Evolutionary conservation across 2,888 invertebrate species (phyloP).

Genomic region (Sesia apiformis): DNA sequence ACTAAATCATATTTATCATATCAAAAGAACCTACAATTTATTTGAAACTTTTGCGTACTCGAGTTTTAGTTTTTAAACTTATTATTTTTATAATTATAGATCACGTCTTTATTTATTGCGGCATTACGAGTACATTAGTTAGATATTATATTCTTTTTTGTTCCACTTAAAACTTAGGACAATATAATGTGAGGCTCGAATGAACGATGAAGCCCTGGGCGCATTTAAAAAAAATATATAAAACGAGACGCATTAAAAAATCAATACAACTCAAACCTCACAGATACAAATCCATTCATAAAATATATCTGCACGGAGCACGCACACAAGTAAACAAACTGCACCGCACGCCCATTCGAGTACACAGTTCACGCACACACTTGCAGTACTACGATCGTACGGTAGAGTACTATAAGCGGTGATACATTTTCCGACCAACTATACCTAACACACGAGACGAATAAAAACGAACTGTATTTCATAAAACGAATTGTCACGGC

Average conservation of each 20-base stretch:
- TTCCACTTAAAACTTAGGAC: not conserved
- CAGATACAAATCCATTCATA: slow-evolving; percentile 47
- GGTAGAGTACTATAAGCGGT: slow-evolving; percentile 51
- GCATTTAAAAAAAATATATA: not conserved
- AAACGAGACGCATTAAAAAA: not conserved
- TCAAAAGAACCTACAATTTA: too few species aligned
- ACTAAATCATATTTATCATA: too few species aligned
- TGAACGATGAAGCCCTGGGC: not conserved
- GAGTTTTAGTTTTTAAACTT: too few species aligned
- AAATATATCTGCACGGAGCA: slow-evolving; percentile 31
- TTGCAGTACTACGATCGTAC: slow-evolving; percentile 56
- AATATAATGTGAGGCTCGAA: not conserved
- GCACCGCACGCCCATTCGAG: slow-evolving; percentile 25
- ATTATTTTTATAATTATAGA: too few species aligned
- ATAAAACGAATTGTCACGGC: slow-evolving; percentile 8
- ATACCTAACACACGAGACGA: slow-evolving; percentile 28
- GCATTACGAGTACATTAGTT: too few species aligned
- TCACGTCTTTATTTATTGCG: too few species aligned
- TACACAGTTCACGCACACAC: slow-evolving; percentile 27
- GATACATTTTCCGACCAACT: slow-evolving; percentile 59
- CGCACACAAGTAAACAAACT: slow-evolving; percentile 23
- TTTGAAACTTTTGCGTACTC: too few species aligned
- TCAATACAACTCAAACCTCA: slow-evolving; percentile 21
- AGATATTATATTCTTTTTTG: too few species aligned
- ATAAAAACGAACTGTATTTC: slow-evolving; percentile 13